Evolutionary conservation across 2,113 vertebrate genomes (phyloP).

Genomic region (Leucopsar rothschildi): DNA sequence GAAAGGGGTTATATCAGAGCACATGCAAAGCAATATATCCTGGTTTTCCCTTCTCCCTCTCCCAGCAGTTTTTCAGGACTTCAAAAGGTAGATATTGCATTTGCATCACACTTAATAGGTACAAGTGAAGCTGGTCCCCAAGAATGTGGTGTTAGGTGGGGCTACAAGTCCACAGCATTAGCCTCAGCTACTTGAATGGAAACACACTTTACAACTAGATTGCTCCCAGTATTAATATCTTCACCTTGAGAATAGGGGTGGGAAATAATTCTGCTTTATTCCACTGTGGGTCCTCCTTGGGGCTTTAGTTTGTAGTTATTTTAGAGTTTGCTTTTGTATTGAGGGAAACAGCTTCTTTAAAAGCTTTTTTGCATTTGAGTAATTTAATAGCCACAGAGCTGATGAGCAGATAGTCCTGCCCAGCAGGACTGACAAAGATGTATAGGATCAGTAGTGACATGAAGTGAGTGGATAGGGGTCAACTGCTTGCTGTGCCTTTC

Average conservation of each 20-base stretch:
- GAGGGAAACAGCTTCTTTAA: background rate
- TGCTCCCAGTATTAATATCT: background rate
- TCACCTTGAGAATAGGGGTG: background rate
- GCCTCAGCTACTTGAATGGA: background rate
- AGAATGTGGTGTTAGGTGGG: background rate
- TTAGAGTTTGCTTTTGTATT: background rate
- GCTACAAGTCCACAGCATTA: background rate
- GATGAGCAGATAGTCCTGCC: background rate
- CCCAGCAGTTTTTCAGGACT: background rate
- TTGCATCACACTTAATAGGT: background rate
- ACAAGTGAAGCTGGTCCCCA: background rate
- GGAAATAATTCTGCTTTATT: background rate
- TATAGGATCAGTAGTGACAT: background rate
- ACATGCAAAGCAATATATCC: background rate
- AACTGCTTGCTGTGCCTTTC: background rate
- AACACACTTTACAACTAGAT: background rate
- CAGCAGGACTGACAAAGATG: background rate
- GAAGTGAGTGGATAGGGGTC: background rate
- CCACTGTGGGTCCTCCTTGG: background rate
- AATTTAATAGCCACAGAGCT: background rate
- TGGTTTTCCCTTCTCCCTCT: background rate
- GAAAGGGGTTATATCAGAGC: background rate
- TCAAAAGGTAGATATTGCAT: background rate
- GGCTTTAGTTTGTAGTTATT: background rate
- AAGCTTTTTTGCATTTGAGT: background rate